These are phyloP conservation scores for Neodiprion virginianus DNA, from an alignment of 1,140 invertebrate species.

Conservation along the genomic window DNA sequence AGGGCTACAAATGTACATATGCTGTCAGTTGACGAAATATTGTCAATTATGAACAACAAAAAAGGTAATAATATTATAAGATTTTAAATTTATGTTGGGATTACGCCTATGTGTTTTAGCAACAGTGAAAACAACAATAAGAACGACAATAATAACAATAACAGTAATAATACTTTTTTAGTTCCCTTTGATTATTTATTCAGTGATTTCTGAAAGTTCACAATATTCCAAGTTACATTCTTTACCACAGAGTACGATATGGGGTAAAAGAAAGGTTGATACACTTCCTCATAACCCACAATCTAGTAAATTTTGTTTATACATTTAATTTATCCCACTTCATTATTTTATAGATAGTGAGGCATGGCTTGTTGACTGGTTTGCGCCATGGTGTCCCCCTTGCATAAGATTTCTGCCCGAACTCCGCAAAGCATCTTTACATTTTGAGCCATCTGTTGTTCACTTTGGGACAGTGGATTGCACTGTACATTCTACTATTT, in stretches of 20 bases:
- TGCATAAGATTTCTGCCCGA: constrained; percentile 78
- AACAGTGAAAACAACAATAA: not conserved
- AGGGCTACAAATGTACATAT: constrained; percentile 69
- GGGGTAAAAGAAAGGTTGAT: not conserved
- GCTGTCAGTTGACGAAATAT: constrained; percentile 69
- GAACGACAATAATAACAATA: no score
- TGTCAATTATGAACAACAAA: constrained; percentile 55
- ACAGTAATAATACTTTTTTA: not conserved
- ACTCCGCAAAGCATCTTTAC: constrained; percentile 72
- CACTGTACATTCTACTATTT: constrained; percentile 63
- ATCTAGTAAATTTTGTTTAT: not conserved
- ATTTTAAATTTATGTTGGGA: not conserved
- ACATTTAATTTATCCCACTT: constrained; percentile 18
- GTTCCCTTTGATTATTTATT: no score
- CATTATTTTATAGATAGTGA: constrained; percentile 51
- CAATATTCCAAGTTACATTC: no score
- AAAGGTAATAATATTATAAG: constrained; percentile 40
- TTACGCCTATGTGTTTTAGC: not conserved
- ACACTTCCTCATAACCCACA: not conserved
- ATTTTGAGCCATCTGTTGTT: constrained; percentile 58
- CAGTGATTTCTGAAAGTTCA: no score
- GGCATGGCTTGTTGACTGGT: constrained; percentile 81
- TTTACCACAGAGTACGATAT: not conserved
- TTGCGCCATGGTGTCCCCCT: constrained; percentile 86
- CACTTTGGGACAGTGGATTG: constrained; percentile 76